These are phyloP conservation scores for Saguinus midas DNA, from an alignment of 2,113 vertebrate genomes.

Conservation along the genomic window DNA sequence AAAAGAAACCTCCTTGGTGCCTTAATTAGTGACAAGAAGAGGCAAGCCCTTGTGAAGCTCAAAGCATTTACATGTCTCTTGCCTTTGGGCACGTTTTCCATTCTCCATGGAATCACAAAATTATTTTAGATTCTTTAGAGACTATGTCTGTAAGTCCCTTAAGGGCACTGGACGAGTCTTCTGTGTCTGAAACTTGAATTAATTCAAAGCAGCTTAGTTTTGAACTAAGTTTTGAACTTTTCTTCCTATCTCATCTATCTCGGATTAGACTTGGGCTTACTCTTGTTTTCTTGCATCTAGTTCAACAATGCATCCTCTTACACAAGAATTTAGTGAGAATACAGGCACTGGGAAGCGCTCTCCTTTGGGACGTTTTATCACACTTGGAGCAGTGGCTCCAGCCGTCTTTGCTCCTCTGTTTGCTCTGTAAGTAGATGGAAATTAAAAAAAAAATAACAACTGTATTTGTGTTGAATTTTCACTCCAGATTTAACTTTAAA, in stretches of 20 bases:
- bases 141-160: neutral
- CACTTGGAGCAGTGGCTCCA: neutral
- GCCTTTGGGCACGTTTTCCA: neutral
- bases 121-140: neutral
- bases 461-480: neutral
- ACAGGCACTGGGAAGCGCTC: neutral
- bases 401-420: neutral
- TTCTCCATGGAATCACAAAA: neutral
- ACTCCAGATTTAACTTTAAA: neutral
- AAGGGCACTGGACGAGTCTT: neutral
- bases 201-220: neutral
- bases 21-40: conserved; percentile 48
- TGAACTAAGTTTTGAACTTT: neutral
- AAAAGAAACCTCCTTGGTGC: neutral
- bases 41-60: neutral
- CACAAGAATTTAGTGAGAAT: neutral
- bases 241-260: neutral
- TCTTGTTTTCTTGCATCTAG: neutral
- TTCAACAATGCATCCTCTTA: neutral
- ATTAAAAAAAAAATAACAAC: neutral
- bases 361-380: neutral
- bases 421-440: neutral
- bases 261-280: neutral
- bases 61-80: neutral
- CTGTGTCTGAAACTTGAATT: neutral